These are phyloP conservation scores for Sander lucioperca DNA, from an alignment of 2,113 vertebrate genomes.

Conservation along the genomic window DNA sequence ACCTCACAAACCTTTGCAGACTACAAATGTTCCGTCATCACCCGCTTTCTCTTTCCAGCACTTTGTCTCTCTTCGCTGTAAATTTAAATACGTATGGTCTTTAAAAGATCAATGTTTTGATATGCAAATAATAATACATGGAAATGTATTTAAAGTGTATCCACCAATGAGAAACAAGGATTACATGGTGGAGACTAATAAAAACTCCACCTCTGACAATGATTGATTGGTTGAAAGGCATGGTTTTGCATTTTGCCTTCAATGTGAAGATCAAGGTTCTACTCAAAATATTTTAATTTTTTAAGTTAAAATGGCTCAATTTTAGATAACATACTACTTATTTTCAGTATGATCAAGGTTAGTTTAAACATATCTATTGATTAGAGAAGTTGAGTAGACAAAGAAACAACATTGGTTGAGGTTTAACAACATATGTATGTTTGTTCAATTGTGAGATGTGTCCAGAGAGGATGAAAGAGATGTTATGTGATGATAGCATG, in stretches of 20 bases:
- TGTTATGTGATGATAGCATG: too few relatives aligned
- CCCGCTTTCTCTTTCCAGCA: neutral
- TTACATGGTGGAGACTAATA: neutral
- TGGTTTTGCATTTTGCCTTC: neutral
- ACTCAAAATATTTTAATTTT: neutral
- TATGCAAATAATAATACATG: neutral
- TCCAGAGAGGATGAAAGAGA: too few relatives aligned
- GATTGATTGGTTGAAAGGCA: too few relatives aligned
- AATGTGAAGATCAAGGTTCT: neutral
- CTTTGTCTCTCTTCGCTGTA: neutral
- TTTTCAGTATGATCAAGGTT: neutral
- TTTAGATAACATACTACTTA: neutral
- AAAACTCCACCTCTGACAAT: neutral
- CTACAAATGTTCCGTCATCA: slow-evolving; percentile 4
- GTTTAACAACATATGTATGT: too few relatives aligned
- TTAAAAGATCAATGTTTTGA: neutral
- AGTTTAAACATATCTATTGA: too few relatives aligned
- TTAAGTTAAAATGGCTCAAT: neutral
- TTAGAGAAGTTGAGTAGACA: too few relatives aligned
- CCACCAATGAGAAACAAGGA: neutral
- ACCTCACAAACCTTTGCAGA: slow-evolving; percentile 12
- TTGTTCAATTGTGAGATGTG: too few relatives aligned
- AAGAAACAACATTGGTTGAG: too few relatives aligned
- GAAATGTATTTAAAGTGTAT: neutral
- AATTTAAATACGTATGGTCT: slow-evolving; percentile 4